Evolutionary conservation across 2,113 vertebrate species (phyloP), one percentile per base, ranked within the genome.

Genomic region (Carlito syrichta): DNA sequence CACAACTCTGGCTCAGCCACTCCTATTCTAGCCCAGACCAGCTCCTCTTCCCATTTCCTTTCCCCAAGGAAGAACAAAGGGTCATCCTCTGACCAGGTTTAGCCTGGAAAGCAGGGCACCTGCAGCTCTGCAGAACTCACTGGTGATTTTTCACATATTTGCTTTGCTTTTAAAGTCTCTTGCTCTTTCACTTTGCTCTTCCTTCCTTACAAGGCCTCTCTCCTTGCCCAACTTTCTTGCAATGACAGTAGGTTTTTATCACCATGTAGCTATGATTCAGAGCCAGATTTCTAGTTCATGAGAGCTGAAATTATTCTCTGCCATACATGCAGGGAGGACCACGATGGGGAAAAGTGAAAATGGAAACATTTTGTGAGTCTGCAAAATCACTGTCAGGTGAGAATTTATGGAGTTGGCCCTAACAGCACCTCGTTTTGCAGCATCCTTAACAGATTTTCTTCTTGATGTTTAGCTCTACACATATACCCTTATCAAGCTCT

Each of bases 291-390:
- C 93, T 91, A 63, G 78, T 89, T 89, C 89, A 79, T 62, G 63
- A 94, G n/a, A 96, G 92, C 92, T 97, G 95, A 96, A 96, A 97
- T 84, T 86, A 96, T 81, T 91, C 84, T 60, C 74, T 48, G 62
- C 58, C 95, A 73, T 43, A 19, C 60, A 78, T 1, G 23, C 84
- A 88, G 5, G 25, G 82, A 91, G 68, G 79, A 86, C 81, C 91
- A 93, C 89, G 90, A 63, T 35, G 45, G 89, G 76, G 52, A 74
- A 76, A 86, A 88, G 83, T 50, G 63, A 95, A 92, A 96, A 92
- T 87, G 95, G 79, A 96, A 95, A 85, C 30, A 40, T 73, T 95
- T 62, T 62, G 38, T 22, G 16, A 91, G 74, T 69, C 90, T 93
- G 30, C 78, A 76, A 52, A 86, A 86, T 73, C 83, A 48, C 45